These are phyloP conservation scores for Drosophila kokeensis DNA, from an alignment of 2,888 invertebrate species.

Conservation along the genomic window DNA sequence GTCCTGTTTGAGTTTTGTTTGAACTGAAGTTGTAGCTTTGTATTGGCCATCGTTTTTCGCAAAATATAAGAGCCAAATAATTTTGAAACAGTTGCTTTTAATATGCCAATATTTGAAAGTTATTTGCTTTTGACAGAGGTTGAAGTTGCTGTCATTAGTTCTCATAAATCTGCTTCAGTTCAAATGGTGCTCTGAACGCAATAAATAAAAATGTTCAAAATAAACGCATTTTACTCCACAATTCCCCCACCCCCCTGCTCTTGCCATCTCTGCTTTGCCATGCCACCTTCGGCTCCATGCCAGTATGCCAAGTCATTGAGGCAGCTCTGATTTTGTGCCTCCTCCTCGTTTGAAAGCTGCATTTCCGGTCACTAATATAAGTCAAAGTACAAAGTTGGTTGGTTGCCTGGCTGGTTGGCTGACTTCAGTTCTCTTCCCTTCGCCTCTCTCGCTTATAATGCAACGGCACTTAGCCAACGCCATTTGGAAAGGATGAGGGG, in stretches of 20 bases:
- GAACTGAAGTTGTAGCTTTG: background rate
- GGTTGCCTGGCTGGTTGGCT: constrained; percentile 48
- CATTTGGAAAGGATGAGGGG: constrained; percentile 49
- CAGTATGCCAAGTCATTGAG: constrained; percentile 67
- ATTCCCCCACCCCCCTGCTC: background rate
- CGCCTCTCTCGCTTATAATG: constrained; percentile 48
- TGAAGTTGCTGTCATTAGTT: constrained; percentile 21
- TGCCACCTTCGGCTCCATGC: constrained; percentile 4
- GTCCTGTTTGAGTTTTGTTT: constrained; percentile 1
- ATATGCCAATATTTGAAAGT: constrained; percentile 48
- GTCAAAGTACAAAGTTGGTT: constrained; percentile 79
- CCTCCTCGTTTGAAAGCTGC: constrained; percentile 61
- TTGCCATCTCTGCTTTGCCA: background rate
- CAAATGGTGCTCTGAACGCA: constrained; percentile 65
- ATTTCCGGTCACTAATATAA: constrained; percentile 81
- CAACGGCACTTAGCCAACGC: constrained; percentile 77
- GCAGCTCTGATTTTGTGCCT: constrained; percentile 58
- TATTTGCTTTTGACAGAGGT: constrained; percentile 46
- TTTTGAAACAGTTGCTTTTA: constrained; percentile 28
- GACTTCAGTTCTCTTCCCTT: constrained; percentile 42
- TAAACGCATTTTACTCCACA: constrained; percentile 63
- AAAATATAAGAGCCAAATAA: constrained; percentile 37
- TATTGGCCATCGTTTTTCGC: background rate
- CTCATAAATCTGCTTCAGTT: constrained; percentile 68
- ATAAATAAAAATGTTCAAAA: constrained; percentile 70